Evolutionary conservation across 2,797 vertebrate genomes (phyloP).

Genomic region (Iguana delicatissima): DNA sequence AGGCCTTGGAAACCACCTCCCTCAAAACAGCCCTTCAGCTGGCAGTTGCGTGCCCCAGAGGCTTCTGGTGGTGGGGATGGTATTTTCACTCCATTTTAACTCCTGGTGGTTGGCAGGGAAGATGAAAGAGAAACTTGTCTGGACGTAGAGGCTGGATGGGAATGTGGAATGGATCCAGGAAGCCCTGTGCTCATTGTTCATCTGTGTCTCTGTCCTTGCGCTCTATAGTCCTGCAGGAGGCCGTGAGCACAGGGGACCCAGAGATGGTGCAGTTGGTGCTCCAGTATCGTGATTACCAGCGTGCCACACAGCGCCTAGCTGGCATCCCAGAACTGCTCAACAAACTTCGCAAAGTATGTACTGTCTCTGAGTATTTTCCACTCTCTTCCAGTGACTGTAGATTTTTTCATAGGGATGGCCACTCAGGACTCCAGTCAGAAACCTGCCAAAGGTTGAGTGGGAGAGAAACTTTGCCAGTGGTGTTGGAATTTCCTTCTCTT

Average conservation of each 20-base stretch:
- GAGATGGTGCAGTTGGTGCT: conserved; percentile 95
- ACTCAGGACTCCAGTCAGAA: not conserved
- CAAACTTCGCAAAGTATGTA: conserved; percentile 91
- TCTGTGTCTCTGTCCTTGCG: not conserved
- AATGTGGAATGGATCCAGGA: not conserved
- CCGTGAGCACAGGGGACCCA: conserved; percentile 95
- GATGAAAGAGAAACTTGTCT: not conserved
- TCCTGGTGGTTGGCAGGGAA: conserved; percentile 40
- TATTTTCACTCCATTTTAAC: not conserved
- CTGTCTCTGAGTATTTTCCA: not conserved
- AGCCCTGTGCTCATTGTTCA: not conserved
- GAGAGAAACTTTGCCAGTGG: not conserved
- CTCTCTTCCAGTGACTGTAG: not conserved
- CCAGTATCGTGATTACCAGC: conserved; percentile 94
- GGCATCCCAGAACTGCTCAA: conserved; percentile 94
- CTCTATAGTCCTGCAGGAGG: conserved; percentile 91
- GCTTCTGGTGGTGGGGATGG: no score
- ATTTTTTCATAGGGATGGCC: not conserved
- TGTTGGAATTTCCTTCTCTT: not conserved
- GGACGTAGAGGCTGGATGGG: not conserved
- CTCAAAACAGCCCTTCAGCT: no score
- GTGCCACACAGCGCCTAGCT: conserved; percentile 90
- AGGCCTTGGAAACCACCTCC: no score
- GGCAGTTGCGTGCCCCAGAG: no score
- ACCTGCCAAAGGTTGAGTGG: not conserved